A percentile compares a stretch with the other conserved stretches of the same genome.
Conservation (phyloP, 37 sponge, comb jelly and placozoan genomes). For the Haliclona indistincta region DNA sequence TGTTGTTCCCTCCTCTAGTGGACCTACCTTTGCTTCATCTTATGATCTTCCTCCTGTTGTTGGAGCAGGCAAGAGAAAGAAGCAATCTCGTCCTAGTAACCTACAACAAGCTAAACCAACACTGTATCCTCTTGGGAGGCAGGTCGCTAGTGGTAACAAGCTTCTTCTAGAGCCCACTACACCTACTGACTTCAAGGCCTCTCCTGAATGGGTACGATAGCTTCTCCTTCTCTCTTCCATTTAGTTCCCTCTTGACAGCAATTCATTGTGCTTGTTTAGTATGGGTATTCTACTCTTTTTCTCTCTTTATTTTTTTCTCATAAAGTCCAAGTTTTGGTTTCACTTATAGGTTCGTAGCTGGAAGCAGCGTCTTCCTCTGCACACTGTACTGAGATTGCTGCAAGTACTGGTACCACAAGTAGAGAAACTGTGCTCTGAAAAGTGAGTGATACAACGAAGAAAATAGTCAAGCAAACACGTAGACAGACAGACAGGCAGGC, state of each 20-base stretch:
- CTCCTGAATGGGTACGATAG: constrained; percentile 90
- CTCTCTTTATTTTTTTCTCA: not conserved
- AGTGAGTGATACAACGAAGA: too few relatives aligned
- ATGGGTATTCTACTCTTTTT: not conserved
- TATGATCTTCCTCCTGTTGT: not conserved
- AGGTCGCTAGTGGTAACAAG: constrained; percentile 47
- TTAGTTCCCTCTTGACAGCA: not conserved
- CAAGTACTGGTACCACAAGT: constrained; percentile 97
- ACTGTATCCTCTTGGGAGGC: constrained; percentile 48
- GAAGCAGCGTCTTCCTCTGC: constrained; percentile 92
- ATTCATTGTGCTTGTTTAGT: too few relatives aligned
- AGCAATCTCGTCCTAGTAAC: not conserved
- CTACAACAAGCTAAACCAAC: too few relatives aligned
- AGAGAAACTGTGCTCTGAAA: constrained; percentile 94
- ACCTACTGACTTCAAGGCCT: constrained; percentile 74
- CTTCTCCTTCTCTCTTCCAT: not conserved
- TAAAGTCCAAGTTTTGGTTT: not conserved
- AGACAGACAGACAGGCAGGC: too few relatives aligned
- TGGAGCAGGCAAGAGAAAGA: constrained; percentile 3
- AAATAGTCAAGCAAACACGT: too few relatives aligned
- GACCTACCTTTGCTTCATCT: constrained; percentile 4
- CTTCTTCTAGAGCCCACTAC: constrained; percentile 58
- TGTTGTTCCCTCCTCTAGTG: not conserved
- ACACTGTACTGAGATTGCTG: constrained; percentile 86
- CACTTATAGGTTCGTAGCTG: constrained; percentile 44